Evolutionary conservation across 2,888 invertebrate genomes (phyloP), one percentile per base, ranked within the genome.

Genomic region (Leucophenga montana): DNA sequence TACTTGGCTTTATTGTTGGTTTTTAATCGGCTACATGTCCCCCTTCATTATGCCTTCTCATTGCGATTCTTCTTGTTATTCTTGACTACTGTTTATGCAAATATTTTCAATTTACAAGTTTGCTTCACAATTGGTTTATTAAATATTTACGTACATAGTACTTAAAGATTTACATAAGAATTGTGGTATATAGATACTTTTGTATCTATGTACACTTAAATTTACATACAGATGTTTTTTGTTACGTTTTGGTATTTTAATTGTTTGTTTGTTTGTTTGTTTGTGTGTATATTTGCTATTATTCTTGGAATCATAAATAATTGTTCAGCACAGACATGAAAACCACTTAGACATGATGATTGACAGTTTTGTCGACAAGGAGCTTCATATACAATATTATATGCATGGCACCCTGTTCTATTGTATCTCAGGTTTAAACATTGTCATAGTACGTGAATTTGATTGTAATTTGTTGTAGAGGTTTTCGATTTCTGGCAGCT

Each of bases 401-500:
- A n/a, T n/a, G 39, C 9, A 39, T 3, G 1, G 11, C 39, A 11
- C 14, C 53, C 2, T 53, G 18, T 8, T 53, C 9, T 5, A n/a
- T 53, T 20, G 16, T 48, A 48, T 48, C 48, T 48, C 5, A 14
- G 16, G 5, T 13, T n/a, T 48, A 50, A 56, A 27, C 68, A 61
- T 67, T 68, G 72, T 56, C 56, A 69, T 53, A 50, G 11, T 27
- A 27, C 64, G 46, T 44, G 56, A 46, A 31, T 46, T n/a, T 11
- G 61, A 48, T 61, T 53, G 53, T 62, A 66, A 68, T 69, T 73
- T 81, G 83, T 83, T 83, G 74, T 78, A 27, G 27, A 27, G 27
- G 27, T 39, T 39, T 39, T 39, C 27, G 27, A 27, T 39, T 3
- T 39, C 8, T 39, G 27, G 27, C 27, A 27, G 27, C 27, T 48